Evolutionary conservation across 2,113 vertebrate genomes (phyloP).

Genomic region (Coracopsis vasa): DNA sequence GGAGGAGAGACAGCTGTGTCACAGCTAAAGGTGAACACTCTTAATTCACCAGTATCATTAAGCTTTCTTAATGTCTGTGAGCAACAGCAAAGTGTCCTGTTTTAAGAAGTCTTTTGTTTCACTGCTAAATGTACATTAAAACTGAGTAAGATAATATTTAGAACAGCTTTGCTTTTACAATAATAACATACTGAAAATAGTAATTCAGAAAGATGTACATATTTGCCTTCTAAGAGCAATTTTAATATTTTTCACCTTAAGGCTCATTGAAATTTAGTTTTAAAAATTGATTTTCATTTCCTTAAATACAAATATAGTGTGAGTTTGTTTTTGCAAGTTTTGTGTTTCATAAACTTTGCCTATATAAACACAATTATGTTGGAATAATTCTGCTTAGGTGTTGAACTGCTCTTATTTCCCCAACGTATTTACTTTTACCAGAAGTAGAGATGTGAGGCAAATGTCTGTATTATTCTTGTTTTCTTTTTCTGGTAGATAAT

Average conservation of each 20-base stretch:
- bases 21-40: not conserved
- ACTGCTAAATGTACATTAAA: not conserved
- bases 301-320: not conserved
- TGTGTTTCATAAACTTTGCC: not conserved
- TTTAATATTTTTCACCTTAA: not conserved
- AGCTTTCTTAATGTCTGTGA: not conserved
- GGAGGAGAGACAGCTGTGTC: not conserved
- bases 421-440: not conserved
- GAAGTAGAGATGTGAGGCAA: not conserved
- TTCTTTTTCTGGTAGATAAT: not conserved
- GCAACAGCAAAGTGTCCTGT: not conserved
- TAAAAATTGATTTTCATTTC: not conserved
- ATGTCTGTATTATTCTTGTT: not conserved
- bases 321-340: not conserved
- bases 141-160: not conserved
- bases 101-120: not conserved
- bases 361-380: not conserved
- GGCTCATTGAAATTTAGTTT: not conserved
- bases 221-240: not conserved
- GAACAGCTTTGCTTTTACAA: not conserved
- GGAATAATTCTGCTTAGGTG: not conserved
- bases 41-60: not conserved
- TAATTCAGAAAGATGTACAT: not conserved
- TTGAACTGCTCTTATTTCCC: not conserved
- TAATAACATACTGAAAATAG: not conserved